phyloP scores from a whole-genome alignment of 2,888 invertebrate genomes.

The Sepioteuthis lessoniana region DNA sequence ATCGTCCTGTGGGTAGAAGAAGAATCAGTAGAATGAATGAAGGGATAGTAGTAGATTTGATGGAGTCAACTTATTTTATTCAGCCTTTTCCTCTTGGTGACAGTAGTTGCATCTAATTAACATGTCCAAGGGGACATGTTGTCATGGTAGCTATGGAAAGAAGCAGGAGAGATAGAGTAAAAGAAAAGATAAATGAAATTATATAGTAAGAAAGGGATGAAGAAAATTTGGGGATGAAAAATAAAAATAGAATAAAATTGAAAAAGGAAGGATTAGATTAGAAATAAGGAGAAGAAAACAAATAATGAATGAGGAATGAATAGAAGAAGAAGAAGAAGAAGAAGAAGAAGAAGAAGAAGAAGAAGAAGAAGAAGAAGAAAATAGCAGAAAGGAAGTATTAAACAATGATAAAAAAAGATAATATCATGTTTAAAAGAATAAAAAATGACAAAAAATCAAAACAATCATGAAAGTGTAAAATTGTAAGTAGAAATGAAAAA shows the following conservation, averaged over 20 bases:
- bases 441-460: no score
- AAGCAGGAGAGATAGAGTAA: no score
- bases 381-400: no score
- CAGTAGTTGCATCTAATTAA: constrained; percentile 36
- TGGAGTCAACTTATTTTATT: not conserved
- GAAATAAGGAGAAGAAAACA: not conserved
- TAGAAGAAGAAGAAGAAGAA: not conserved
- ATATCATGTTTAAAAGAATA: no score
- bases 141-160: not conserved
- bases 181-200: not conserved
- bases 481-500: no score
- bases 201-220: no score
- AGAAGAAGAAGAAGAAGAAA: not conserved
- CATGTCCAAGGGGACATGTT: not conserved
- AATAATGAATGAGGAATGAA: no score
- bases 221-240: not conserved
- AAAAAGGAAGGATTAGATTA: not conserved
- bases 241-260: not conserved
- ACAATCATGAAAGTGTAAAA: no score
- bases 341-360: not conserved
- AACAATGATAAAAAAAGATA: no score
- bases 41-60: not conserved
- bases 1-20: not conserved
- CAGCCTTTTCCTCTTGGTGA: constrained; percentile 13
- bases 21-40: not conserved